Percentiles rank a stretch among this genome's conserved stretches.
Conservation (phyloP, 2,113 vertebrate genomes). For the Hemichromis elongatus region DNA sequence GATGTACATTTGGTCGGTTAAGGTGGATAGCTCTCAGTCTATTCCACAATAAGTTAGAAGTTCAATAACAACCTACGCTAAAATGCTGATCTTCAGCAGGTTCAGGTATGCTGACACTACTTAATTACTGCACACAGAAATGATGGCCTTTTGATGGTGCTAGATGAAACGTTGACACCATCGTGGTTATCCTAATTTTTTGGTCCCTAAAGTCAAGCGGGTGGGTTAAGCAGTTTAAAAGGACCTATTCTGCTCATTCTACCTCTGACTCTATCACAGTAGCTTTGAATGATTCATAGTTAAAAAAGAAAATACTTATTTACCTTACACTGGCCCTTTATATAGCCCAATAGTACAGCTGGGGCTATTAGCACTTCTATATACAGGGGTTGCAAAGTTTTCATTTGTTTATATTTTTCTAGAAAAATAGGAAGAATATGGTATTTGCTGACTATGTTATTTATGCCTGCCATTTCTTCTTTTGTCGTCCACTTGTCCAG, state of each 20-base stretch:
- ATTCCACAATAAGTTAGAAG: neutral
- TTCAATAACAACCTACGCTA: neutral
- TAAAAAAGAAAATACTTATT: neutral
- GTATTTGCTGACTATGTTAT: neutral
- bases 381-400: neutral
- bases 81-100: neutral
- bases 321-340: neutral
- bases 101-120: neutral
- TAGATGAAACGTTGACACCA: neutral
- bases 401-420: neutral
- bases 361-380: accelerated
- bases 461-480: neutral
- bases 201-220: neutral
- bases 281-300: neutral
- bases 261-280: neutral
- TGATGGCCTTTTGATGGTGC: neutral
- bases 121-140: neutral
- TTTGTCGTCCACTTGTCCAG: neutral
- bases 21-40: neutral
- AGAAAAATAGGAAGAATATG: neutral
- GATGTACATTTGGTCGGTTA: neutral
- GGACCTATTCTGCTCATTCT: accelerated
- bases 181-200: accelerated
- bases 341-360: neutral
- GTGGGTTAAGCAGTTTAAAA: neutral